Conservation (phyloP, 23 tunicate genomes). For the Oikopleura albicans region DNA sequence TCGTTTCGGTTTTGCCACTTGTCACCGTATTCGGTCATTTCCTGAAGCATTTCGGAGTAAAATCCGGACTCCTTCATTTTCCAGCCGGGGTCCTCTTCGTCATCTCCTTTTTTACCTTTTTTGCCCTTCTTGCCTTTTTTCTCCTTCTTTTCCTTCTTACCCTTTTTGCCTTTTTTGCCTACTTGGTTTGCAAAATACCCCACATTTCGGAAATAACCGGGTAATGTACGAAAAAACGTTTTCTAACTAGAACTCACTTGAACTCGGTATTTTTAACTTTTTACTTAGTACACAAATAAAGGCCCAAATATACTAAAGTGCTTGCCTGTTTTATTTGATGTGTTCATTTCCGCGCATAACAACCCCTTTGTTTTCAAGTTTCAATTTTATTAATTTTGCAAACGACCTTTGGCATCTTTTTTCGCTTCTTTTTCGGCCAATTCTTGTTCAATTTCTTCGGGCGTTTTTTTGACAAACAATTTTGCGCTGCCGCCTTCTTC, state of each 20-base stretch:
- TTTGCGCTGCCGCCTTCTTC: constrained; percentile 90
- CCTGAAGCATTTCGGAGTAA: constrained; percentile 32
- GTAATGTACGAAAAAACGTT: no score
- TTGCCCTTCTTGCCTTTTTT: constrained; percentile 87
- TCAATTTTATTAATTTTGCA: no score
- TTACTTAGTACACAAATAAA: no score
- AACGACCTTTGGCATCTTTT: constrained; percentile 50
- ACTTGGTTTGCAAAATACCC: constrained; percentile 41
- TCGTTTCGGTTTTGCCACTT: constrained; percentile 74
- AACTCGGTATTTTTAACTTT: no score
- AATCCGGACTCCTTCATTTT: constrained; percentile 74
- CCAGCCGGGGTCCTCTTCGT: constrained; percentile 98
- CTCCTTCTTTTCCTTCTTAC: constrained; percentile 74
- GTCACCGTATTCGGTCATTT: constrained; percentile 29
- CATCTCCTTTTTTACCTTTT: constrained; percentile 32
- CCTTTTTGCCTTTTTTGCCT: constrained; percentile 46
- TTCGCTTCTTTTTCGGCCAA: constrained; percentile 53
- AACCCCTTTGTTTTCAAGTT: no score
- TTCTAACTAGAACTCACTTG: no score
- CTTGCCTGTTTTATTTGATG: no score
- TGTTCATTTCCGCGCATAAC: no score
- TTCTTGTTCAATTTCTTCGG: constrained; percentile 96
- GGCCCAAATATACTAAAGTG: no score
- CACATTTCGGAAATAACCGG: no score
- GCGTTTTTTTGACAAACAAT: constrained; percentile 83